Base-by-base conservation (phyloP, 2,113 vertebrate species). In the Upupa epops region DNA sequence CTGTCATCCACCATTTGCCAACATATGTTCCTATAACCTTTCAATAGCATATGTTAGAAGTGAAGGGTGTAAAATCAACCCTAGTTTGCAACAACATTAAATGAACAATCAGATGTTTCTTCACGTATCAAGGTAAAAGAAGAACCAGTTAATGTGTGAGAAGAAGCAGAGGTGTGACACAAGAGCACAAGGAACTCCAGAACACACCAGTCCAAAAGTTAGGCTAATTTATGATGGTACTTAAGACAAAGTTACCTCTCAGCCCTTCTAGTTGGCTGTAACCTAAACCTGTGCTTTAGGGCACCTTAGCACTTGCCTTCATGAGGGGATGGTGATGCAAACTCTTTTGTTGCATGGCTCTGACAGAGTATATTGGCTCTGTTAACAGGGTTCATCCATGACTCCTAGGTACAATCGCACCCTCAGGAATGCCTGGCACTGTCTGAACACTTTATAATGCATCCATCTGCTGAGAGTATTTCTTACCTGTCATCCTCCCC, bases 1-100 rank as follows among this genome's bases (percentile, higher is more conserved):
- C 60, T 87, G 72, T 71, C 91, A 78, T 5, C 34, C 69, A 45
- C n/a, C 63, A 36, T 75, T 81, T 94, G 87, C 90, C 89, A 84
- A 76, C 69, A 90, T 45, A 1, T 83, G 64, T 80, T 85, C 74
- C 63, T 6, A 8, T 42, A 84, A 31, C 20, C 42, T 70, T 95
- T 66, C 58, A 92, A 83, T 48, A 93, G 54, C 75, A 63, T 55
- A 83, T 85, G 82, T 51, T 87, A 40, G 49, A 5, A 71, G 73
- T 3, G 45, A 26, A 31, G 72, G 5, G 17, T 37, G 40, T 54
- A 66, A 64, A 74, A 89, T 72, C 52, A 24, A n/a, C 21, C 52
- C 60, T 4, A n/a, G 56, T 60, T 64, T 72, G 45, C 49, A 69
- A 63, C 24, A 72, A 49, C 56, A 48, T 2, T 25, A 88, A 55